Conservation (phyloP, 2,113 vertebrate species). For the Dicerorhinus sumatrensis region DNA sequence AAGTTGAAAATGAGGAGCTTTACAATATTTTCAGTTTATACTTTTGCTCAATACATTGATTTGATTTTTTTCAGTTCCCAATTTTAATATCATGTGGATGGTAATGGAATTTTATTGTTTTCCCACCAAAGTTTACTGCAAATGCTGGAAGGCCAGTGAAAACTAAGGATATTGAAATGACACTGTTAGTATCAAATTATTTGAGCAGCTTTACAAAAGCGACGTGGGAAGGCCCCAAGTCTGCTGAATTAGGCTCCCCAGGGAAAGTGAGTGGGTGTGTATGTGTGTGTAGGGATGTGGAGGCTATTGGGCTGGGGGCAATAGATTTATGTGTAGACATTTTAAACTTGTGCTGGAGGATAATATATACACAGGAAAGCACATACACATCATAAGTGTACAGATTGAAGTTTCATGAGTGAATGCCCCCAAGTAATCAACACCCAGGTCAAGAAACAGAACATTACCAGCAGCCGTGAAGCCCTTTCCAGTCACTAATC, state of each 20-base stretch:
- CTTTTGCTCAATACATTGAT: constrained; percentile 50
- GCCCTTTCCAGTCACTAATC: background rate
- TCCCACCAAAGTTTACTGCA: constrained; percentile 16
- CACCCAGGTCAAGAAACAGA: background rate
- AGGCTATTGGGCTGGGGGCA: background rate
- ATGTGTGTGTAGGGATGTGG: background rate
- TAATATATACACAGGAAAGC: background rate
- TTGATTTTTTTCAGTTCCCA: constrained; percentile 42
- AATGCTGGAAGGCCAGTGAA: constrained; percentile 8
- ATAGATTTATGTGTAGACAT: constrained; percentile 6
- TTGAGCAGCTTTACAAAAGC: constrained; percentile 16
- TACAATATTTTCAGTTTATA: constrained; percentile 25
- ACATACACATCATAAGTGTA: background rate
- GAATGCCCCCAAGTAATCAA: background rate
- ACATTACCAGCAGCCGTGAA: background rate
- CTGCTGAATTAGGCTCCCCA: background rate
- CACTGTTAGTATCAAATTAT: background rate
- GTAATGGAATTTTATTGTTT: constrained; percentile 50
- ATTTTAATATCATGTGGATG: constrained; percentile 45
- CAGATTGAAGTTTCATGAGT: background rate
- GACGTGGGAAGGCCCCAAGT: background rate
- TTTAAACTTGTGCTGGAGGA: background rate
- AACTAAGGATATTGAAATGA: background rate
- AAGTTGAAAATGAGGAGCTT: constrained; percentile 41
- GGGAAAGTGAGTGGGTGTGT: background rate